phyloP scores from a whole-genome alignment of 2,888 invertebrate species.

The Apodemia hepburni region DNA sequence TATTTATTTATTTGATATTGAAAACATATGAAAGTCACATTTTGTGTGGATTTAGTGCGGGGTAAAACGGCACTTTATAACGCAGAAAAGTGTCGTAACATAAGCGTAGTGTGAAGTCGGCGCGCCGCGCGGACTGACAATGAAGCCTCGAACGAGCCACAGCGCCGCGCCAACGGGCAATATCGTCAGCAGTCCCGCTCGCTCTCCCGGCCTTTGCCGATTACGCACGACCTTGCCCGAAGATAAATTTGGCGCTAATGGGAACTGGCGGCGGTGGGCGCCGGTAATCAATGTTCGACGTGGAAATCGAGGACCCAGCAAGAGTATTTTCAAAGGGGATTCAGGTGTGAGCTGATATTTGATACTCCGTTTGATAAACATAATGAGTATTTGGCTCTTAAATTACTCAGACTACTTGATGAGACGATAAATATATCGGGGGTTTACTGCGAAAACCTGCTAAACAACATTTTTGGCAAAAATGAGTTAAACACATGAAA shows the following conservation, averaged over 20 bases:
- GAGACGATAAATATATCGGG: not conserved
- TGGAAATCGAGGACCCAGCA: constrained; percentile 56
- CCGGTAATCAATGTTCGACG: constrained; percentile 72
- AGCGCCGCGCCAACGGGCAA: constrained; percentile 33
- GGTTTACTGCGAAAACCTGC: too few relatives aligned
- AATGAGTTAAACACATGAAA: too few relatives aligned
- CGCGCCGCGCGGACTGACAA: constrained; percentile 42
- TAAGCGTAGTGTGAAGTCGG: constrained; percentile 44
- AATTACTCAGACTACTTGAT: constrained; percentile 28
- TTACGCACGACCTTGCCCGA: constrained; percentile 63
- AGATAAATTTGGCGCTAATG: constrained; percentile 77
- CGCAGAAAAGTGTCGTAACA: constrained; percentile 35
- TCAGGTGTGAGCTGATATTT: constrained; percentile 32
- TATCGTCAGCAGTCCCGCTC: constrained; percentile 48
- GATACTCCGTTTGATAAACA: not conserved
- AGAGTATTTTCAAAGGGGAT: constrained; percentile 39
- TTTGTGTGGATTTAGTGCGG: constrained; percentile 42
- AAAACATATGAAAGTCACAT: constrained; percentile 45
- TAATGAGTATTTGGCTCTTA: not conserved
- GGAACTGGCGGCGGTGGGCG: constrained; percentile 65
- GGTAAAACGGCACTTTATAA: constrained; percentile 33
- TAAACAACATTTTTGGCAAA: too few relatives aligned
- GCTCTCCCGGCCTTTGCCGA: constrained; percentile 56
- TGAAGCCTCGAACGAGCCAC: constrained; percentile 33
- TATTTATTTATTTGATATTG: constrained; percentile 8